Base-by-base conservation (phyloP, 2,797 vertebrate genomes). In the Ctenochaetus hawaiiensis region DNA sequence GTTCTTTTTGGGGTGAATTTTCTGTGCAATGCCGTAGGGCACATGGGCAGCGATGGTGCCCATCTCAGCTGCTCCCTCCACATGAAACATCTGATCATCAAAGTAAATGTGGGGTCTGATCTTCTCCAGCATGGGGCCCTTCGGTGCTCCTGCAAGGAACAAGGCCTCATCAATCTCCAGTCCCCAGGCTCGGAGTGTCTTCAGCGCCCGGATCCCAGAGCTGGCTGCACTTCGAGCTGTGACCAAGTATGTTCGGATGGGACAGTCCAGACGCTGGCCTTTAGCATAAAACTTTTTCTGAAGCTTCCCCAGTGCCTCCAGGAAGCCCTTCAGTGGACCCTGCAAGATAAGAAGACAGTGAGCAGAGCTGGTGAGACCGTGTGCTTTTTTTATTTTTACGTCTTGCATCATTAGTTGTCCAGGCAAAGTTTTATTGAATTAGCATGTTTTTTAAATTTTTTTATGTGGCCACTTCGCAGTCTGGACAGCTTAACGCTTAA, bases 11-110 rank as follows among this genome's bases (percentile, higher is more conserved):
- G 69, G 18, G 49, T 83, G 90, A 37, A 89, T 68, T 72, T 90
- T 97, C 93, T 99, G 98, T 8, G 97, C 97, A 9, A 99, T 76
- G 0, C 98, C 98, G 0, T 99, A 99, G 30, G 98, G 98, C n/a
- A 99, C 98, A 0, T 99, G 98, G 39, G 98, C 97, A 0, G 98
- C 97, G 0, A 99, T 82, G 0, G 97, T 96, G 84, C 98, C 98
- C 96, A 97, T 91, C 88, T 98, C 96, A 64, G 96, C 95, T 0
- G 98, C 98, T 0, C 98, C 97, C 47, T 99, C 96, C 83, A 99
- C 96, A 0, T 99, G 98, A 89, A 99, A 98, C 98, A 99, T 99
- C 95, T 99, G 98, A 91, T 99, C 98, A 0, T 99, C 98, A 0
- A 99, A 99, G 95, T 97, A 99, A 93, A 99, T 99, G 92, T 99